phyloP scores from a whole-genome alignment of 2,113 vertebrate species.

The Anarhynchus alexandrinus region DNA sequence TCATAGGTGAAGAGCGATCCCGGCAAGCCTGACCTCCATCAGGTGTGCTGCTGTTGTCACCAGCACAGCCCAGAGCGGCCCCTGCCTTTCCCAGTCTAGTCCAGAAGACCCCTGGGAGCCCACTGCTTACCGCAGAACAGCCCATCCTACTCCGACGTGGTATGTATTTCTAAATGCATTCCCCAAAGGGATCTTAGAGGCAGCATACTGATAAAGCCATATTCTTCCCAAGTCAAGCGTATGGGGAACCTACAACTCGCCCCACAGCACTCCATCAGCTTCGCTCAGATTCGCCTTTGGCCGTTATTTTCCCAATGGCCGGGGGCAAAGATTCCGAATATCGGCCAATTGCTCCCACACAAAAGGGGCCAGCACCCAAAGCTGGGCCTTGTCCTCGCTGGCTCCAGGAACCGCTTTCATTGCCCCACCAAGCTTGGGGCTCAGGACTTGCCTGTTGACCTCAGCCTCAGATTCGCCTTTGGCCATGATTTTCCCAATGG shows the following conservation, averaged over 20 bases:
- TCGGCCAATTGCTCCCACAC: too few relatives aligned
- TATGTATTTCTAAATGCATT: not conserved
- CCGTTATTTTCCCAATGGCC: too few relatives aligned
- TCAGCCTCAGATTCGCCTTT: too few relatives aligned
- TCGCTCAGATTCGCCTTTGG: too few relatives aligned
- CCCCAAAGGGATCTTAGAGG: not conserved
- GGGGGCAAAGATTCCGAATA: too few relatives aligned
- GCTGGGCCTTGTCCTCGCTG: too few relatives aligned
- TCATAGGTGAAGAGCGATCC: accelerated
- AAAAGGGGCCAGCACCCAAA: too few relatives aligned
- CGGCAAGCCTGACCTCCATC: not conserved
- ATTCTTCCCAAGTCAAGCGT: not conserved
- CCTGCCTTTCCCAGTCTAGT: not conserved
- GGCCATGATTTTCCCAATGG: too few relatives aligned
- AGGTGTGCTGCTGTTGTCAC: not conserved
- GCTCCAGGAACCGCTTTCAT: too few relatives aligned
- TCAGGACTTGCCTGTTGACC: too few relatives aligned
- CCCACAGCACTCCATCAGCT: not conserved
- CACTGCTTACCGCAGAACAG: not conserved
- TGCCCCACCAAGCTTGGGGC: too few relatives aligned
- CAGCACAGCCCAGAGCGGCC: not conserved
- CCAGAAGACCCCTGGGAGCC: not conserved
- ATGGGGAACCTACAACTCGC: not conserved
- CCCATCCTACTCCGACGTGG: not conserved
- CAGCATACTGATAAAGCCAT: not conserved